Percentiles rank a stretch among this genome's conserved stretches.
Conservation (phyloP, 35 echinoderm and acorn worm genomes). For the Anneissia japonica region DNA sequence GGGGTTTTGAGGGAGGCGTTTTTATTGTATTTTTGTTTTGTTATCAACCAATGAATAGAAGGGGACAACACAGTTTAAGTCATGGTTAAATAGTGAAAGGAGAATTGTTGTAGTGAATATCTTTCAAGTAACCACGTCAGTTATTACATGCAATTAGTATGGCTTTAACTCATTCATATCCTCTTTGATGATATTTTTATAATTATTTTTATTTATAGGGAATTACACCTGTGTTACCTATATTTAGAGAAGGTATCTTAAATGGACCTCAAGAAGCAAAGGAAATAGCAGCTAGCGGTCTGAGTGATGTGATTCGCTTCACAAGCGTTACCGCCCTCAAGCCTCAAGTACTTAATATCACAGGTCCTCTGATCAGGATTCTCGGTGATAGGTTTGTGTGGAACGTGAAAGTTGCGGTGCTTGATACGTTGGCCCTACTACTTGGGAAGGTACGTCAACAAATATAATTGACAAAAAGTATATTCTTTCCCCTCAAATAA, state of each 20-base stretch:
- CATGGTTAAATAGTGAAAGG: not conserved
- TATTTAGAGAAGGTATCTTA: slow-evolving; percentile 83
- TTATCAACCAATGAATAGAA: too few species aligned
- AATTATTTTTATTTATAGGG: slow-evolving; percentile 58
- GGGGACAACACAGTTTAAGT: not conserved
- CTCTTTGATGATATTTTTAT: too few species aligned
- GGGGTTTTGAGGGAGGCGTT: too few species aligned
- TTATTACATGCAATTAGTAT: too few species aligned
- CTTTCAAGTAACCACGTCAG: not conserved
- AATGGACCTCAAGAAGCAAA: slow-evolving; percentile 80
- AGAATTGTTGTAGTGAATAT: not conserved
- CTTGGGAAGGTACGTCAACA: slow-evolving; percentile 95
- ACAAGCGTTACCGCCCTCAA: slow-evolving; percentile 82
- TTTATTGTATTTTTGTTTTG: too few species aligned
- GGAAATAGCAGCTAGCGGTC: slow-evolving; percentile 70
- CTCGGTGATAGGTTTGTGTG: slow-evolving; percentile 86
- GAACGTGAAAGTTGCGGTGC: slow-evolving; percentile 98
- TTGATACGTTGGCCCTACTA: slow-evolving; percentile 70
- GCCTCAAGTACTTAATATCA: slow-evolving; percentile 89
- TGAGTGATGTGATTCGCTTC: slow-evolving; percentile 76
- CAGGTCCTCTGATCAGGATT: slow-evolving; percentile 91
- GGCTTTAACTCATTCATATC: too few species aligned
- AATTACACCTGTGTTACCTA: slow-evolving; percentile 81
- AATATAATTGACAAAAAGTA: too few species aligned
- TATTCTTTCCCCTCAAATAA: too few species aligned